Evolutionary conservation across 2,888 invertebrate species (phyloP), one percentile per base, ranked within the genome.

Genomic region (Lathronympha strigana): DNA sequence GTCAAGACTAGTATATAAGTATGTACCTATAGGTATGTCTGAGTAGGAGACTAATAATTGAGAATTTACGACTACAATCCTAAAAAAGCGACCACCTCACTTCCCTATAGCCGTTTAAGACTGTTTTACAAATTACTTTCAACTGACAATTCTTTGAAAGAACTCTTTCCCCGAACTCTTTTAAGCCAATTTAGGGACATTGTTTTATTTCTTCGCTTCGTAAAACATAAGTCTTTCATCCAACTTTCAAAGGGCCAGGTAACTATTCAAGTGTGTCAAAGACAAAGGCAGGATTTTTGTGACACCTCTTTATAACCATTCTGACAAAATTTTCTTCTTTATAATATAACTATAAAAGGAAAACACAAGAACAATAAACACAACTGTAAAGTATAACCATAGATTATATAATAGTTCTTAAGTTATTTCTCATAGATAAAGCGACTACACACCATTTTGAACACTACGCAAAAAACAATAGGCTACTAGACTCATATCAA

Each of bases 231-330:
- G 38, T 60, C 28, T 61, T 61, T 54, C 49, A 61, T 66, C 54
- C 58, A 25, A 8, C 6, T 47, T 17, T 53, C 64, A 60, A 66
- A 66, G 31, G 54, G 19, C 47, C 38, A 4, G n/a, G 54, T 23
- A 60, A 66, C 66, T 66, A 66, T 66, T 66, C 23, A 53, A 61
- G 47, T 61, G 66, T 61, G 53, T 53, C 45, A 31, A 61, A 47
- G 36, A 66, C 61, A 54, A 61, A 60, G 50, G 25, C 23, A 36
- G 25, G 36, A 13, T 54, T 61, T 61, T 61, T 61, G 17, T 33
- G 53, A 61, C 49, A 61, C n/a, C 38, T 25, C 63, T 63, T 64
- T 38, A 40, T 63, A 17, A 31, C 5, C 19, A 19, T 33, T 33
- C 17, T 49, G n/a, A 28, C 15, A 15, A 49, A 15, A 28, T 25